These are phyloP conservation scores for Cryptotis parvus DNA, from an alignment of 2,113 vertebrate species.

Conservation along the genomic window DNA sequence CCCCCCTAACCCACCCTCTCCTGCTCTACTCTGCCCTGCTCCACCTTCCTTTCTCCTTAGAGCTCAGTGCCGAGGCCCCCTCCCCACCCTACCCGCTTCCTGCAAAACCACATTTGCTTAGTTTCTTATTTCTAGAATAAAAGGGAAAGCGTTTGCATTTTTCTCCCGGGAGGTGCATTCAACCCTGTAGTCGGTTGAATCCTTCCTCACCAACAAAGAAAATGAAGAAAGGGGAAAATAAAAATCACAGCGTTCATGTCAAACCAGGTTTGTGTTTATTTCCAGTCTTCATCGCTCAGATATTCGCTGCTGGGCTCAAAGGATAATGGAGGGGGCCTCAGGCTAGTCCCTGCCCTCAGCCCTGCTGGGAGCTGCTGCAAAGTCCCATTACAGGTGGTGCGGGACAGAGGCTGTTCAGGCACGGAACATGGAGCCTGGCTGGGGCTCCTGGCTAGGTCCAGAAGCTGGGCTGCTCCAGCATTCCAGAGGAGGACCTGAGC, in stretches of 20 bases:
- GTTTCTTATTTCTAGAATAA: not conserved
- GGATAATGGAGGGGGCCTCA: no score
- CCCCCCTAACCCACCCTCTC: no score
- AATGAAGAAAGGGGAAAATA: not conserved
- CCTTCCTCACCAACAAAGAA: not conserved
- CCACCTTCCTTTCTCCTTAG: not conserved
- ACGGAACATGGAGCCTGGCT: no score
- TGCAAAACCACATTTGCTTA: not conserved
- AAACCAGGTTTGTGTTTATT: not conserved
- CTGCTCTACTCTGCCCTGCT: no score
- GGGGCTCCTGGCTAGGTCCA: rapidly evolving
- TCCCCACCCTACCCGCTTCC: not conserved
- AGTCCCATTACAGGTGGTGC: not conserved
- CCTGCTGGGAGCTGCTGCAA: not conserved
- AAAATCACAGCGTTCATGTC: not conserved
- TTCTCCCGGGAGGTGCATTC: not conserved
- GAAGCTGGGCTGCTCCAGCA: not conserved
- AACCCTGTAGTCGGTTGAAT: no score
- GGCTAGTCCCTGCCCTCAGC: not conserved
- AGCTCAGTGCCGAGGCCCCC: not conserved
- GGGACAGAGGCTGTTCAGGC: not conserved
- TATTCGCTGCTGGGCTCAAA: not conserved
- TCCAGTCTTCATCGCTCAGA: not conserved
- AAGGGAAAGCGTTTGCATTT: not conserved
- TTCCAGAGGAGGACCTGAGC: not conserved